A percentile compares a stretch with the other conserved stretches of the same genome.
Conservation (phyloP, 2,888 invertebrate genomes). For the Drosophila macrospina region DNA sequence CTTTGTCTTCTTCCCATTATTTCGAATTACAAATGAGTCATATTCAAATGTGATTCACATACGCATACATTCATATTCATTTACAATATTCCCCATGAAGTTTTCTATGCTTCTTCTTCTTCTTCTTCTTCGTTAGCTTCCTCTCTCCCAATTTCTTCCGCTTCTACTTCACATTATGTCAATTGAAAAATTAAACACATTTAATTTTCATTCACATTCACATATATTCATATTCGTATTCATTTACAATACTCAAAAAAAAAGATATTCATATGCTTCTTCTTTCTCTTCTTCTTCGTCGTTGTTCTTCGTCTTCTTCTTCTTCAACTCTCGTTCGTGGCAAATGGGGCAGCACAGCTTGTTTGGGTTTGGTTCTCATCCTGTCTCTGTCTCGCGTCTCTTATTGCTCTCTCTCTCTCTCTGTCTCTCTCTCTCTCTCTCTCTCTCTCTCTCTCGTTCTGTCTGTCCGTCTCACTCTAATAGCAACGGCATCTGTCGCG, state of each 20-base stretch:
- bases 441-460: slow-evolving; percentile 17
- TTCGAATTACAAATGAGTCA: neutral
- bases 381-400: slow-evolving; percentile 10
- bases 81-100: slow-evolving; percentile 25
- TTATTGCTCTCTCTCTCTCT: slow-evolving; percentile 1
- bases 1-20: no score
- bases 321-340: slow-evolving; percentile 42
- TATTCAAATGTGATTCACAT: slow-evolving; percentile 14
- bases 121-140: neutral
- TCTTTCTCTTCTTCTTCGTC: neutral
- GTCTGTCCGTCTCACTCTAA: slow-evolving; percentile 42
- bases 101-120: slow-evolving; percentile 7
- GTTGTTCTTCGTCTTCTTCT: neutral
- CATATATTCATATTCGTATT: slow-evolving; percentile 38
- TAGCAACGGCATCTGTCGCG: slow-evolving; percentile 90
- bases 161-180: neutral
- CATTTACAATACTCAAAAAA: slow-evolving; percentile 31
- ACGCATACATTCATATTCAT: slow-evolving; percentile 33
- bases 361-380: slow-evolving; percentile 23
- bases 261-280: slow-evolving; percentile 11
- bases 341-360: slow-evolving; percentile 78
- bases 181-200: no score
- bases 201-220: slow-evolving; percentile 30
- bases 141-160: neutral
- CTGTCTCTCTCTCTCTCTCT: slow-evolving; percentile 15